These are phyloP conservation scores for Hydractinia echinata DNA, from an alignment of 30 jellyfish, hydroid and myxozoan genomes.

Conservation along the genomic window DNA sequence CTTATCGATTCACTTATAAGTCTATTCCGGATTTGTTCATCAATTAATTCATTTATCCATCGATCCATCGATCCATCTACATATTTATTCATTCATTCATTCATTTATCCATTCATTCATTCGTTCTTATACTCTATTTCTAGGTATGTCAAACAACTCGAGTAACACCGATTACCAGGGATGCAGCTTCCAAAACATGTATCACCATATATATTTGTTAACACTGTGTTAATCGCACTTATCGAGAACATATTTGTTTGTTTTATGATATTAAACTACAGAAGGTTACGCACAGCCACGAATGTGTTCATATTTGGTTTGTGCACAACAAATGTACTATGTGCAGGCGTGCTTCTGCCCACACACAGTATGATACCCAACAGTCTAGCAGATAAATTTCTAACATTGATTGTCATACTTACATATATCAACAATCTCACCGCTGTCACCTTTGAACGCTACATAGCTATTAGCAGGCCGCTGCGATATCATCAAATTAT, in stretches of 20 bases:
- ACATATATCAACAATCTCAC: slow-evolving; percentile 57
- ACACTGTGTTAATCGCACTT: slow-evolving; percentile 48
- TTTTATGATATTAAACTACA: slow-evolving; percentile 33
- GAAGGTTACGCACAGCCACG: slow-evolving; percentile 63
- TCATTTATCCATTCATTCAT: no score
- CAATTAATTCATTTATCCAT: no score
- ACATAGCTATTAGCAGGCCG: slow-evolving; percentile 60
- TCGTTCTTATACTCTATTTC: no score
- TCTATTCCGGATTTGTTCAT: no score
- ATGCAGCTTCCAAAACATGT: background rate
- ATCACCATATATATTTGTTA: background rate
- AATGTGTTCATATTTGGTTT: slow-evolving; percentile 63
- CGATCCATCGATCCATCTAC: no score
- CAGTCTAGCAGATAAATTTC: slow-evolving; percentile 31
- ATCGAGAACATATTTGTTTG: slow-evolving; percentile 44
- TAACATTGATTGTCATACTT: slow-evolving; percentile 48
- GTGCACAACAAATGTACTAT: slow-evolving; percentile 52
- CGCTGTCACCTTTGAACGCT: slow-evolving; percentile 79
- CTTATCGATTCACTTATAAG: no score
- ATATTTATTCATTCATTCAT: no score
- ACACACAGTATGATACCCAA: slow-evolving; percentile 32
- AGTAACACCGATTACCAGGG: no score
- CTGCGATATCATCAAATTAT: slow-evolving; percentile 48
- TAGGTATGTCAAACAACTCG: no score
- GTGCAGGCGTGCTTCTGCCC: slow-evolving; percentile 72